phyloP scores from a whole-genome alignment of 2,797 vertebrate species.

The Intellagama lesueurii region DNA sequence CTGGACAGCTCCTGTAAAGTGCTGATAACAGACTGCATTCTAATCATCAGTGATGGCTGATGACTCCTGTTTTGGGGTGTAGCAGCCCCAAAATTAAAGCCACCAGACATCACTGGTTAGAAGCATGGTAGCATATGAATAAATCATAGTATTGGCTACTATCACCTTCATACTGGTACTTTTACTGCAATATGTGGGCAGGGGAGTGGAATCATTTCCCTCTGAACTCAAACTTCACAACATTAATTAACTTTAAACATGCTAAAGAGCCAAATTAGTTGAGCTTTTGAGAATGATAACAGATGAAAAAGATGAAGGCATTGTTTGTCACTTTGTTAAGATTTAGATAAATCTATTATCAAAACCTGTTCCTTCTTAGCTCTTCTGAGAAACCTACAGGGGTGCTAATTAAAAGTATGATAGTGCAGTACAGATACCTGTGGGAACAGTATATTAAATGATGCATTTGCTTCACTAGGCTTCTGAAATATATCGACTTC shows the following conservation, averaged over 20 bases:
- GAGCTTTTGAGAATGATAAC: neutral
- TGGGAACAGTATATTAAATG: neutral
- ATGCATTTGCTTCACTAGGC: neutral
- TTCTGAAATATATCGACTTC: neutral
- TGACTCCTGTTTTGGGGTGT: too few species aligned
- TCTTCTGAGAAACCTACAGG: neutral
- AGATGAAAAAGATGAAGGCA: neutral
- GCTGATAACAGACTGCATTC: too few species aligned
- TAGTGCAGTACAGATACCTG: neutral
- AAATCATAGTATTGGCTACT: too few species aligned
- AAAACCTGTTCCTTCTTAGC: neutral
- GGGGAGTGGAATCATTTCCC: neutral
- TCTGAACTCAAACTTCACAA: neutral
- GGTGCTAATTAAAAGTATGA: constrained; percentile 5
- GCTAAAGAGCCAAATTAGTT: neutral
- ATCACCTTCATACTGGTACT: neutral
- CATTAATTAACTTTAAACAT: neutral
- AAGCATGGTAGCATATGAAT: too few species aligned
- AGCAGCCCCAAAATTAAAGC: too few species aligned
- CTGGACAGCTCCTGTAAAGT: too few species aligned
- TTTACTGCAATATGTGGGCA: neutral
- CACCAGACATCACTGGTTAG: too few species aligned
- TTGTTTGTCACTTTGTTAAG: neutral
- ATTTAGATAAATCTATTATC: constrained; percentile 1
- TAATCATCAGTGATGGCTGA: too few species aligned